Base-by-base conservation (phyloP, 2,797 vertebrate genomes). In the Periophthalmus magnuspinnatus region DNA sequence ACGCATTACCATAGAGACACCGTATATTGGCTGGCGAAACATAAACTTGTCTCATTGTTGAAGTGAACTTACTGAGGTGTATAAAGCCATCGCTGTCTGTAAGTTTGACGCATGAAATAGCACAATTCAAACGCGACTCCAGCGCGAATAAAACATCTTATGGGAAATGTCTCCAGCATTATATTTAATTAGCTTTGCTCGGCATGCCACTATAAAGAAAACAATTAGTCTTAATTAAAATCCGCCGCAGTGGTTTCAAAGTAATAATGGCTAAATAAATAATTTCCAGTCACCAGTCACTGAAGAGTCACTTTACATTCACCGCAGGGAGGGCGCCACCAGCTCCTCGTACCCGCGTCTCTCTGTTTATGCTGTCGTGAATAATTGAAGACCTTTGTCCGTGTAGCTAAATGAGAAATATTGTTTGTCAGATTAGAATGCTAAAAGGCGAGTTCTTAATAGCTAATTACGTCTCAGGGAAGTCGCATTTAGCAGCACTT, bases 171-270 rank as follows among this genome's bases (percentile, higher is more conserved):
- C 41, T 75, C 73, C 22, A 22, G 75, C 76, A 70, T 88, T 86
- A 70, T 84, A 84, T 91, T 89, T 93, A 92, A 93, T 93, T 91
- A 92, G 86, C 84, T 86, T 84, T 83, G 80, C 78, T 78, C 81
- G 74, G 82, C 24, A 65, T 52, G 71, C 70, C 55, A 78, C 84
- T 84, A 77, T 88, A 84, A 91, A 90, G 87, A 86, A 91, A 89
- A 90, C 90, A 92, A 91, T 92, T 90, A 91, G 88, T 90, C 90
- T 92, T 93, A 91, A 92, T 93, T 92, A 92, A 91, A 92, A 86
- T 60, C 61, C 10, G 66, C 73, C 77, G 82, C 77, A 78, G 81
- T 65, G 79, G 81, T 81, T 90, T 83, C 73, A 79, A 81, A 88
- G 83, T 84, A 90, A 89, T 90, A 90, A 91, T 85, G 33, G 72